A percentile compares a stretch with the other conserved stretches of the same genome.
Evolutionary conservation across 2,888 invertebrate species (phyloP).

Genomic region (Trichogramma evanescens): DNA sequence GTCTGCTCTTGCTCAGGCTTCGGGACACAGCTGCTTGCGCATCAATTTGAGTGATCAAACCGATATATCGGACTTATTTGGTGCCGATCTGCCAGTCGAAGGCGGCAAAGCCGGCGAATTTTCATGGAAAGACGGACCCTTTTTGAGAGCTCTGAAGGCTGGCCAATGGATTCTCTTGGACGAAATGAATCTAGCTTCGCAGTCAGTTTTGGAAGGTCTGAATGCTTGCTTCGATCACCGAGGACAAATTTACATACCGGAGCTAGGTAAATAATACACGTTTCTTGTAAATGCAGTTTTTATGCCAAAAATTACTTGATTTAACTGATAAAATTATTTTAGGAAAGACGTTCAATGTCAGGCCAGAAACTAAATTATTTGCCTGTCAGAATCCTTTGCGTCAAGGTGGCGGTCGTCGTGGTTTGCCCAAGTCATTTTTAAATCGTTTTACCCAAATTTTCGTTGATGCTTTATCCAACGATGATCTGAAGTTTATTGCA

Average conservation of each 20-base stretch:
- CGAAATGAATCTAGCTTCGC: constrained; percentile 96
- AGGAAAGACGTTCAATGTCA: constrained; percentile 68
- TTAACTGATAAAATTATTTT: background rate
- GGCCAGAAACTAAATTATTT: constrained; percentile 76
- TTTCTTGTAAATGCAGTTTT: background rate
- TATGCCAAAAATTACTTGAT: background rate
- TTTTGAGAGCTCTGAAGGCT: constrained; percentile 83
- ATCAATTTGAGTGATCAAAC: constrained; percentile 99
- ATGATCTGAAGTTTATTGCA: constrained; percentile 54
- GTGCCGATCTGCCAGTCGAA: constrained; percentile 92
- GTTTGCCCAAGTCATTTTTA: constrained; percentile 91
- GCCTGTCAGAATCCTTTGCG: constrained; percentile 95
- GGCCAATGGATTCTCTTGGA: constrained; percentile 96
- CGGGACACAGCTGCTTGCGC: constrained; percentile 77
- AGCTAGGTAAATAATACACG: constrained; percentile 57
- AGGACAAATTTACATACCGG: constrained; percentile 91
- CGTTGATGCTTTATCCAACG: constrained; percentile 49
- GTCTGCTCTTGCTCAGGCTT: constrained; percentile 75
- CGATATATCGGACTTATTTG: constrained; percentile 95
- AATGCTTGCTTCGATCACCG: constrained; percentile 98
- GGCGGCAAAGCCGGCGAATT: constrained; percentile 80
- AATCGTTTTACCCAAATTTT: constrained; percentile 90
- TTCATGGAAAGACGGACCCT: constrained; percentile 93
- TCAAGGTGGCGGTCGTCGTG: constrained; percentile 93
- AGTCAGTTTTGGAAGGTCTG: constrained; percentile 95